Conservation (phyloP, 2,113 vertebrate genomes). For the Gymnorhina tibicen region DNA sequence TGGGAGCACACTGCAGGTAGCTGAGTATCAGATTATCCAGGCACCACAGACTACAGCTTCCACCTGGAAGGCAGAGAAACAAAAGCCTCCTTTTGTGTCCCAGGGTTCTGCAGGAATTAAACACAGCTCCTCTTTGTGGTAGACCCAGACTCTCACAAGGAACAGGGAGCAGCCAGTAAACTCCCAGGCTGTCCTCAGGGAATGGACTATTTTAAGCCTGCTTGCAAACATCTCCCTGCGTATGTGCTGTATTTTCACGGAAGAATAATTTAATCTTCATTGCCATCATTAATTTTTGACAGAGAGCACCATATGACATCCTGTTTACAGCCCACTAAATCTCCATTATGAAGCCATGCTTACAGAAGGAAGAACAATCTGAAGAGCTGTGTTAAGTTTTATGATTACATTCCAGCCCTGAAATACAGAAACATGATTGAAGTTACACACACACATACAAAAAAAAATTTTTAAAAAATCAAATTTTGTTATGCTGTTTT, state of each 20-base stretch:
- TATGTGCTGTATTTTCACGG: slow-evolving; percentile 24
- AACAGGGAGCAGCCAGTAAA: not conserved
- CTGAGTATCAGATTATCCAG: not conserved
- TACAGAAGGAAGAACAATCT: slow-evolving; percentile 42
- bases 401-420: slow-evolving; percentile 20
- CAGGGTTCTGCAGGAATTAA: not conserved
- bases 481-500: not conserved
- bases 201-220: slow-evolving; percentile 51
- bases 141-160: not conserved
- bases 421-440: slow-evolving; percentile 2
- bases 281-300: slow-evolving; percentile 50
- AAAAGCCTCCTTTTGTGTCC: slow-evolving; percentile 21
- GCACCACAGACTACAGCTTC: not conserved
- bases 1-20: slow-evolving; percentile 1
- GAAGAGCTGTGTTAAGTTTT: slow-evolving; percentile 58
- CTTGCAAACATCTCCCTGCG: slow-evolving; percentile 9
- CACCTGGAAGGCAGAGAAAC: slow-evolving; percentile 21
- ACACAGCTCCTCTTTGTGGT: not conserved
- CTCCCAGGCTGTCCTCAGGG: not conserved
- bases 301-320: slow-evolving; percentile 40
- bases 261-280: slow-evolving; percentile 53
- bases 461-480: not conserved
- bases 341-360: slow-evolving; percentile 17
- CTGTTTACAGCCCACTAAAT: slow-evolving; percentile 55
- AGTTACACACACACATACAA: not conserved